Percentiles rank a stretch among this genome's conserved stretches.
These are phyloP conservation scores for Empidonax traillii DNA, from an alignment of 2,113 vertebrate genomes.

Conservation along the genomic window DNA sequence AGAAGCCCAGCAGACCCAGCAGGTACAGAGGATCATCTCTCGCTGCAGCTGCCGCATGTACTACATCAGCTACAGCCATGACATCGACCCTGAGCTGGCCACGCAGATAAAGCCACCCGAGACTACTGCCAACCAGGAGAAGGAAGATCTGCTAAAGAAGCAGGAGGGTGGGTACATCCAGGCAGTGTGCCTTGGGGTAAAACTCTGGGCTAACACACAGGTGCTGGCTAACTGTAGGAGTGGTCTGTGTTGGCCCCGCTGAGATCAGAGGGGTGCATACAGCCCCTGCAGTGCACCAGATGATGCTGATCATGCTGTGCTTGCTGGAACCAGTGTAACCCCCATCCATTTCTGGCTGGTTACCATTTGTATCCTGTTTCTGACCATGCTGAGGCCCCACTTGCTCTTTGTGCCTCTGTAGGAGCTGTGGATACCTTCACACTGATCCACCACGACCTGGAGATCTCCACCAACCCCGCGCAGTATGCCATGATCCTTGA, in stretches of 20 bases:
- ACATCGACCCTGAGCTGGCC: conserved; percentile 93
- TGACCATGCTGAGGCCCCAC: not conserved
- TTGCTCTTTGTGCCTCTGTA: conserved; percentile 18
- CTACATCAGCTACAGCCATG: conserved; percentile 98
- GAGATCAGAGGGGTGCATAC: not conserved
- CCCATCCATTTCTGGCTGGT: not conserved
- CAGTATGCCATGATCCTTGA: conserved; percentile 99
- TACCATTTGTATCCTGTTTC: not conserved
- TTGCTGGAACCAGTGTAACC: not conserved
- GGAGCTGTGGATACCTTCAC: conserved; percentile 98
- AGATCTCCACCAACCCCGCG: conserved; percentile 97
- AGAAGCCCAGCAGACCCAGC: conserved; percentile 90
- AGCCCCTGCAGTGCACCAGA: not conserved
- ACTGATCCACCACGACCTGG: conserved; percentile 95
- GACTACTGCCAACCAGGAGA: conserved; percentile 86
- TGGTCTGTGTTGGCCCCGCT: not conserved
- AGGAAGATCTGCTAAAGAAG: conserved; percentile 95
- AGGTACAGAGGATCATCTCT: conserved; percentile 97
- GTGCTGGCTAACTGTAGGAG: not conserved
- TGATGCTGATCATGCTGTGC: not conserved
- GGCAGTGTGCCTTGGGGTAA: accelerated
- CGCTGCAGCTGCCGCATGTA: conserved; percentile 98
- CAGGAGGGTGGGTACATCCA: conserved; percentile 84
- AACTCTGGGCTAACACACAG: not conserved
- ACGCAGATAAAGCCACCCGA: conserved; percentile 96